phyloP scores from a whole-genome alignment of 2,888 invertebrate genomes.

The Chrysomela aeneicollis region DNA sequence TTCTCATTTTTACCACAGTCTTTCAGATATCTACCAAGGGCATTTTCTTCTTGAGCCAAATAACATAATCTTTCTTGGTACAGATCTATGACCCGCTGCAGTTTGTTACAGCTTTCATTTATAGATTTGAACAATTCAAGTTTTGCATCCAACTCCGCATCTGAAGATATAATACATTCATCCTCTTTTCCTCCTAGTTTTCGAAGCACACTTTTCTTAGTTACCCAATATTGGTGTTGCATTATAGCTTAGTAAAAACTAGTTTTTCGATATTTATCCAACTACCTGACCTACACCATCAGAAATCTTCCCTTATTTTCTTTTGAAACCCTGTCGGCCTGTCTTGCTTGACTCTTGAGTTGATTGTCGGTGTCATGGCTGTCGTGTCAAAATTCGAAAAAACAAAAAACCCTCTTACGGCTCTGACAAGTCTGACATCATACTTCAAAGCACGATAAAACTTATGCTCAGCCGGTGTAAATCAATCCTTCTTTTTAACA shows the following conservation, averaged over 20 bases:
- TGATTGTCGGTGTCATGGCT: too few relatives aligned
- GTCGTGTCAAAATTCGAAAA: too few relatives aligned
- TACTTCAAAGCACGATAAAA: too few relatives aligned
- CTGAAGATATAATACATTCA: slow-evolving; percentile 94
- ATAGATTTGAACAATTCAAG: slow-evolving; percentile 92
- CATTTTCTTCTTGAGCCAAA: slow-evolving; percentile 94
- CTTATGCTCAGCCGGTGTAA: too few relatives aligned
- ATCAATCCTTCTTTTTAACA: too few relatives aligned
- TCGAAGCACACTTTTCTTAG: slow-evolving; percentile 92
- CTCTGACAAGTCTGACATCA: too few relatives aligned
- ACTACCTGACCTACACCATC: too few relatives aligned
- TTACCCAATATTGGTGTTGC: slow-evolving; percentile 98
- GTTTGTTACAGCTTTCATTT: slow-evolving; percentile 85
- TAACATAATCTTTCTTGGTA: slow-evolving; percentile 93
- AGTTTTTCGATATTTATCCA: too few relatives aligned
- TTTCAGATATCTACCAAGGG: slow-evolving; percentile 89
- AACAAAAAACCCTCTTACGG: too few relatives aligned
- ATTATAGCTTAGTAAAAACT: slow-evolving; percentile 60
- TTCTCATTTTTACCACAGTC: slow-evolving; percentile 89
- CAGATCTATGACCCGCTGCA: slow-evolving; percentile 88
- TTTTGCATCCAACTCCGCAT: slow-evolving; percentile 96
- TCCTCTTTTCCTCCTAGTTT: slow-evolving; percentile 97
- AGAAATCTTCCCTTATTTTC: too few relatives aligned
- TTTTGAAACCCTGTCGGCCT: too few relatives aligned
- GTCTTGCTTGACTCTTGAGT: too few relatives aligned